Conservation (phyloP, 1,140 invertebrate species). For the Hypsibius dujardini region DNA sequence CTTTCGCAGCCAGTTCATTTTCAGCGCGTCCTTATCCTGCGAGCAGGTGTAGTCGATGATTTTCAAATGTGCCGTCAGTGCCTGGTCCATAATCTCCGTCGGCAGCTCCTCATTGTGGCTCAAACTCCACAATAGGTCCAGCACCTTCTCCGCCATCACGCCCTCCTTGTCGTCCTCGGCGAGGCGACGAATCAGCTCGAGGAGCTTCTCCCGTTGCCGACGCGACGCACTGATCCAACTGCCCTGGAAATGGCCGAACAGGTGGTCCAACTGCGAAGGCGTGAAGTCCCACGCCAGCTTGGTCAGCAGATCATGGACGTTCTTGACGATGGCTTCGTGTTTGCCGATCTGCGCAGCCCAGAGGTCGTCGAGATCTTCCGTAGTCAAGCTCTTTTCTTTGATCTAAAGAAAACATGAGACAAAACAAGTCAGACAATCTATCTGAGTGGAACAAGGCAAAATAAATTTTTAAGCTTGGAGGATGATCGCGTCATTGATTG, state of each 20-base stretch:
- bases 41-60: constrained; percentile 95
- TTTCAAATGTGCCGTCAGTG: constrained; percentile 81
- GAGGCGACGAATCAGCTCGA: constrained; percentile 79
- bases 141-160: constrained; percentile 94
- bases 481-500: too few species aligned
- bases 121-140: constrained; percentile 88
- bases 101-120: constrained; percentile 87
- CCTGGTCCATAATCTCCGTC: constrained; percentile 93
- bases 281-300: constrained; percentile 96
- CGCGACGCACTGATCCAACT: constrained; percentile 90
- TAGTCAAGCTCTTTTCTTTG: constrained; percentile 73
- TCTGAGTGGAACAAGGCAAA: background rate
- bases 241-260: constrained; percentile 91
- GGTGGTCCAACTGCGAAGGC: constrained; percentile 83
- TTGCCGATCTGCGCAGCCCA: constrained; percentile 89
- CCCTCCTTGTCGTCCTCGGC: constrained; percentile 97
- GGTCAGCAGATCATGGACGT: constrained; percentile 84
- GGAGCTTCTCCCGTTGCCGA: constrained; percentile 80
- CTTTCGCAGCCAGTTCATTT: constrained; percentile 81
- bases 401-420: constrained; percentile 37
- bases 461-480: too few species aligned
- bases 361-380: constrained; percentile 76
- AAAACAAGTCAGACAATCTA: background rate
- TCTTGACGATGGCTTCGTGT: constrained; percentile 87
- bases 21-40: constrained; percentile 82